Evolutionary conservation across 2,888 invertebrate genomes (phyloP).

Genomic region (Pasiphila rectangulata): DNA sequence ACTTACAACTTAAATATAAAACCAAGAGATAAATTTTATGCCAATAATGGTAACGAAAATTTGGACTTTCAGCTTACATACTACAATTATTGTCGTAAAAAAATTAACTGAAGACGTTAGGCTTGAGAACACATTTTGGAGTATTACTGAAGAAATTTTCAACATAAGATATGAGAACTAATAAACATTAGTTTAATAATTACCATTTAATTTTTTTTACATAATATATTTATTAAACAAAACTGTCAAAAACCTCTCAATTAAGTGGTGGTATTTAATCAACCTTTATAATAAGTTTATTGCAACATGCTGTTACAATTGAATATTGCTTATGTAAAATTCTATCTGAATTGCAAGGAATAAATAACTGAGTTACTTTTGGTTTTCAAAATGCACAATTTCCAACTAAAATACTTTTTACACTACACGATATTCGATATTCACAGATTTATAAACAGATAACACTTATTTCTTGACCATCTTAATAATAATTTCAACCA

Average conservation of each 20-base stretch:
- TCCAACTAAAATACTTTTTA: conserved; percentile 38
- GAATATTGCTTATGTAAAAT: too few relatives aligned
- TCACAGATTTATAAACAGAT: conserved; percentile 37
- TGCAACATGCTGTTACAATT: too few relatives aligned
- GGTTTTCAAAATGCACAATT: conserved; percentile 54
- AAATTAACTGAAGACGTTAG: conserved; percentile 23
- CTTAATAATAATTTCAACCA: neutral
- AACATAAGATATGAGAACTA: neutral
- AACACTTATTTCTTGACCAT: neutral
- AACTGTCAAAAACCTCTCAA: too few relatives aligned
- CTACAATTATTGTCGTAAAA: conserved; percentile 43
- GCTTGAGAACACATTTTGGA: conserved; percentile 6
- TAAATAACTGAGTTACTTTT: conserved; percentile 43
- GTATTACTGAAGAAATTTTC: conserved; percentile 3
- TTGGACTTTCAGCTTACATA: conserved; percentile 41
- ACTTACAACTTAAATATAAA: conserved; percentile 8
- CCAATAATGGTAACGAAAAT: conserved; percentile 44
- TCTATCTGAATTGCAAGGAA: conserved; percentile 31
- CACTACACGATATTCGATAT: conserved; percentile 46
- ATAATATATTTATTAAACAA: too few relatives aligned
- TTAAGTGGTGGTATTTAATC: too few relatives aligned
- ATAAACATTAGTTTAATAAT: too few relatives aligned
- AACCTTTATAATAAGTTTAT: too few relatives aligned
- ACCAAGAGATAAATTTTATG: conserved; percentile 27
- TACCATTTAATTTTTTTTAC: too few relatives aligned